Base-by-base conservation (phyloP, 2,797 vertebrate genomes). In the Cyprinella venusta region DNA sequence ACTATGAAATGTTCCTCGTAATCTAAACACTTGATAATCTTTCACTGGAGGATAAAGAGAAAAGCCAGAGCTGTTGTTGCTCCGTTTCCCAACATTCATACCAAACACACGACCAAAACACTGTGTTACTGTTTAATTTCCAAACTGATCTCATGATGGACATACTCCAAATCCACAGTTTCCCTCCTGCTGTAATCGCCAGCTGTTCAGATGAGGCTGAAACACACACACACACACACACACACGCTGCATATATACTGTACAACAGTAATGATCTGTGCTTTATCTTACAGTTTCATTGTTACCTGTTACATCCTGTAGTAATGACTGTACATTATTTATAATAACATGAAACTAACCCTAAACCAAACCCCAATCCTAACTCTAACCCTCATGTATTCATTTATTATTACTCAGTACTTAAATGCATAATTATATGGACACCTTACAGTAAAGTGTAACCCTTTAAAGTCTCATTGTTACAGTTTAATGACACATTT, bases 1-100 rank as follows among this genome's bases (percentile, higher is more conserved):
- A 45, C 15, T 3, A 56, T 7, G 30, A 82, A 67, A 52, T 65
- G 30, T 82, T 15, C 33, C 33, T 40, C 12, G 19, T 54, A 30
- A 67, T 13, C 8, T 40, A 79, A 79, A 79, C 30, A 79, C 18
- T 76, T 76, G 76, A 79, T 79, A 65, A 36, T 65, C 30, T n/a
- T 65, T 38, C 16, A 36, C 19, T 65, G 76, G 56, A 79, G 30
- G 61, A 65, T 19, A 36, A 30, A 65, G 76, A 78, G 76, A 36
- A 76, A 52, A 68, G 50, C 72, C 19, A 26, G 54, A 84, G 77
- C 84, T 85, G 86, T 33, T 85, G 86, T 33, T 45, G 42, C 40
- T 77, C 59, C 75, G 10, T 64, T 77, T 42, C 40, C 59, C 10
- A 48, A 12, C 40, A 77, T 64, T 30, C 59, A 16, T 48, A 48